Base-by-base conservation (phyloP, 2,888 invertebrate genomes). In the Gnatocerus cornutus region DNA sequence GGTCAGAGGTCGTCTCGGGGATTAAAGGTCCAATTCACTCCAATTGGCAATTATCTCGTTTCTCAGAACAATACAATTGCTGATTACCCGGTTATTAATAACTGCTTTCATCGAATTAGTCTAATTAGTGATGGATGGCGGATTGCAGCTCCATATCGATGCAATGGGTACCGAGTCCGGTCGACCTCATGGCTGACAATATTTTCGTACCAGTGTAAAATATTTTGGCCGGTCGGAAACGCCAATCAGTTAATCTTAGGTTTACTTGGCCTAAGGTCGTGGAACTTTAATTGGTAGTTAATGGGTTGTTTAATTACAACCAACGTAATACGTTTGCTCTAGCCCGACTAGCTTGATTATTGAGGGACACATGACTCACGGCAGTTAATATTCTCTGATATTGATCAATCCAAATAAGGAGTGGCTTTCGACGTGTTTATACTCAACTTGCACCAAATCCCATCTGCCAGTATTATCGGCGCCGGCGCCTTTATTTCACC, bases 231-330 rank as follows among this genome's bases (percentile, higher is more conserved):
- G 12, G 41, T 39, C 55, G 21, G 3, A 41, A 41, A 41, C n/a
- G 37, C 48, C 61, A 59, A 62, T 62, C 62, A 50, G 50, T 53
- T 53, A 63, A 7, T 63, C 13, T 41, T 41, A 13, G 41, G 41
- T 41, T n/a, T 41, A 41, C 41, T 41, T 41, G 2, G 41, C 41
- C 41, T 41, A 3, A 41, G 67, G 67, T 58, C 43, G 61, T 41
- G 37, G 52, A 67, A 59, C 53, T 67, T 39, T 73, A 71, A 73
- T 73, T 69, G 71, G 64, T 52, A 71, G 69, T 69, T 73, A 73
- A 73, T 73, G 68, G 69, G 61, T 67, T 73, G 73, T 73, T 73
- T 73, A 73, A 73, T 73, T 69, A 68, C 71, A 63, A 61, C 63
- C 46, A 56, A 50, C 64, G 68, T 67, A 71, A 66, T 72, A 66